Percentiles rank a stretch among this genome's conserved stretches.
These are phyloP conservation scores for Lasiurus borealis DNA, from an alignment of 2,113 vertebrate species.

Conservation along the genomic window DNA sequence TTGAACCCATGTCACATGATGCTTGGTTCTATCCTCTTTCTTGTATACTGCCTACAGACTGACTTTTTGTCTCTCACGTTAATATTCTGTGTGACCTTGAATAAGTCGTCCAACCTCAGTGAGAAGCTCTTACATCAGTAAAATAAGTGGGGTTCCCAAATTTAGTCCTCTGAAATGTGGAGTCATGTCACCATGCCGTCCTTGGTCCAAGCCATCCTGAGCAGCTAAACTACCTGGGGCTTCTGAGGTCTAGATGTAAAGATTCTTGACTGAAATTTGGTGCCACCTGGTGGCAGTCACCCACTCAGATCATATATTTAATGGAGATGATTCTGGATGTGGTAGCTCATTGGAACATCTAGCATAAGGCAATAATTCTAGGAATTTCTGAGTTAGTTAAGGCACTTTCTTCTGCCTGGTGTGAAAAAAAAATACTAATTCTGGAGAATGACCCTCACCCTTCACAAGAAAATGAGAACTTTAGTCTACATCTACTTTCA, in stretches of 20 bases:
- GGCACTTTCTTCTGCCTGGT: neutral
- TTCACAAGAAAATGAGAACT: neutral
- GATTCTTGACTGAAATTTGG: neutral
- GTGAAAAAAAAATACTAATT: neutral
- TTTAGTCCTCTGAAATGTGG: neutral
- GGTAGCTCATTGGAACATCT: neutral
- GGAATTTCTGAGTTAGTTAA: neutral
- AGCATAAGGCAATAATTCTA: neutral
- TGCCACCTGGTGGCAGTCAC: slow-evolving; percentile 54
- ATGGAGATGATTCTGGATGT: neutral
- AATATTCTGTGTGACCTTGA: neutral
- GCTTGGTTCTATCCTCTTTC: neutral
- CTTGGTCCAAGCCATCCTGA: neutral
- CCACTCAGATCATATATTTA: neutral
- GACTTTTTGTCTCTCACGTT: neutral
- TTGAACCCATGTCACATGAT: neutral
- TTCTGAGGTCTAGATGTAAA: neutral
- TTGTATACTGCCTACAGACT: neutral
- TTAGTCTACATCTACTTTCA: neutral
- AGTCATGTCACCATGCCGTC: neutral
- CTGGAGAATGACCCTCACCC: neutral
- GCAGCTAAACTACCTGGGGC: neutral
- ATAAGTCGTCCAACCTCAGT: neutral
- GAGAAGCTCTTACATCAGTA: neutral
- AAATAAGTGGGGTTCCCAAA: neutral